Conservation (phyloP, 1,140 invertebrate genomes). For the Galleria mellonella region DNA sequence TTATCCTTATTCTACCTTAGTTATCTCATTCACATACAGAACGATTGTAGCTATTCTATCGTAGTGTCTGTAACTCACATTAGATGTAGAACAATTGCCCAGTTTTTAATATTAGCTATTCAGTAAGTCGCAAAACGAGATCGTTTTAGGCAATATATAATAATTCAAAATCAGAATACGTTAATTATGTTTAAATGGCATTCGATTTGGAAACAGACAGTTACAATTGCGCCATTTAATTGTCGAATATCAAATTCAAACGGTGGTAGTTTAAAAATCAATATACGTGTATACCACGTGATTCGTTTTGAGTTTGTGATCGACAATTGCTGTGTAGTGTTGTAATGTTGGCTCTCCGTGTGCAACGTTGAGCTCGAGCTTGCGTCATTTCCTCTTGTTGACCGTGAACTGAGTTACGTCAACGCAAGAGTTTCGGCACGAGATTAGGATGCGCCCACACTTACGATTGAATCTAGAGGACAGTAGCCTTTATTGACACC, state of each 20-base stretch:
- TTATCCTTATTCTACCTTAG: too few relatives aligned
- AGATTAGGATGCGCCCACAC: conserved; percentile 65
- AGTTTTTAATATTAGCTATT: not conserved
- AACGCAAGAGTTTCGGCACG: conserved; percentile 28
- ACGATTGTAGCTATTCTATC: too few relatives aligned
- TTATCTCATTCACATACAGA: too few relatives aligned
- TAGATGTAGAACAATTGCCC: too few relatives aligned
- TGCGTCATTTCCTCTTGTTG: conserved; percentile 68
- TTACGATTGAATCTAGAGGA: conserved; percentile 20
- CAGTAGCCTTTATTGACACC: conserved; percentile 9
- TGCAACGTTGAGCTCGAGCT: conserved; percentile 24
- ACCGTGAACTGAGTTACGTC: conserved; percentile 68
- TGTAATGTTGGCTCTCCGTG: conserved; percentile 39
- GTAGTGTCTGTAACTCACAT: too few relatives aligned
- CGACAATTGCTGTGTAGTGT: conserved; percentile 14
- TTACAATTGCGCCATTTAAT: not conserved
- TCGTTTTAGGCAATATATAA: not conserved
- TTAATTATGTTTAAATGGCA: conserved; percentile 1
- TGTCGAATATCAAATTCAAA: not conserved
- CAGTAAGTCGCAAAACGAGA: not conserved
- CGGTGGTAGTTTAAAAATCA: too few relatives aligned
- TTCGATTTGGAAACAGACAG: not conserved
- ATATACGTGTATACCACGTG: conserved; percentile 20
- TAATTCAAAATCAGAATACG: conserved; percentile 1
- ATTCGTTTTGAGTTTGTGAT: conserved; percentile 43